These are phyloP conservation scores for Gobius niger DNA, from an alignment of 2,113 vertebrate genomes.

Conservation along the genomic window DNA sequence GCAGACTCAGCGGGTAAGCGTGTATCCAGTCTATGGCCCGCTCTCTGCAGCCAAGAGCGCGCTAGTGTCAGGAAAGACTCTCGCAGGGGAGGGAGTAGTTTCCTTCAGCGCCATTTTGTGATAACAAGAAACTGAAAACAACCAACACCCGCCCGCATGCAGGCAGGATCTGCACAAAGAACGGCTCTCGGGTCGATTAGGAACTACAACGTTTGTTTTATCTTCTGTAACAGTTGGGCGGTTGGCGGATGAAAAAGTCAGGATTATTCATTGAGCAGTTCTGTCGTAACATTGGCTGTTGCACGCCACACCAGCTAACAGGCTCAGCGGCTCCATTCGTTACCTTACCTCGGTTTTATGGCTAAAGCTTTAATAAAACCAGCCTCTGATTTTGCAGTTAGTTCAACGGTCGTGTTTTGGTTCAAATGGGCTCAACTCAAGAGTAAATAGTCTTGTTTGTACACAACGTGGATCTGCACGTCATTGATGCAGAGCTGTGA, in stretches of 20 bases:
- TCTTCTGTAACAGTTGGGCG: conserved; percentile 8
- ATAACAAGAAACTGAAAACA: conserved; percentile 73
- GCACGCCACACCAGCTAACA: conserved; percentile 32
- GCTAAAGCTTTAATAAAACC: no score
- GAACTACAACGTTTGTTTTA: neutral
- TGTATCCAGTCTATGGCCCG: conserved; percentile 28
- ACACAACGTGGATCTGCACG: conserved; percentile 8
- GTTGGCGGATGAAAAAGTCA: conserved; percentile 10
- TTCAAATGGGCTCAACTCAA: neutral
- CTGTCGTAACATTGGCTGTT: conserved; percentile 25
- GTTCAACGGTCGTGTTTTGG: no score
- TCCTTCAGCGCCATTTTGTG: conserved; percentile 86
- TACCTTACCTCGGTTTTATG: conserved; percentile 1
- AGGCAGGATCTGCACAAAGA: neutral
- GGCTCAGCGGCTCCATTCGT: conserved; percentile 6
- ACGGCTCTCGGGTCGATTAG: neutral
- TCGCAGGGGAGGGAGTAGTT: conserved; percentile 74
- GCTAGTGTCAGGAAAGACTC: conserved; percentile 71
- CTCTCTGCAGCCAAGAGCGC: conserved; percentile 46
- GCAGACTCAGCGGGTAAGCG: conserved; percentile 68
- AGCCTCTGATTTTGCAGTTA: no score
- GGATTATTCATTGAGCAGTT: conserved; percentile 30
- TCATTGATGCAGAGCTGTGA: conserved; percentile 18
- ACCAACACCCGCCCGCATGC: conserved; percentile 36
- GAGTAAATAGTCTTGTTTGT: conserved; percentile 6